A percentile compares a stretch with the other conserved stretches of the same genome.
These are phyloP conservation scores for Nephrotoma guestfalica DNA, from an alignment of 2,888 invertebrate genomes.

Conservation along the genomic window DNA sequence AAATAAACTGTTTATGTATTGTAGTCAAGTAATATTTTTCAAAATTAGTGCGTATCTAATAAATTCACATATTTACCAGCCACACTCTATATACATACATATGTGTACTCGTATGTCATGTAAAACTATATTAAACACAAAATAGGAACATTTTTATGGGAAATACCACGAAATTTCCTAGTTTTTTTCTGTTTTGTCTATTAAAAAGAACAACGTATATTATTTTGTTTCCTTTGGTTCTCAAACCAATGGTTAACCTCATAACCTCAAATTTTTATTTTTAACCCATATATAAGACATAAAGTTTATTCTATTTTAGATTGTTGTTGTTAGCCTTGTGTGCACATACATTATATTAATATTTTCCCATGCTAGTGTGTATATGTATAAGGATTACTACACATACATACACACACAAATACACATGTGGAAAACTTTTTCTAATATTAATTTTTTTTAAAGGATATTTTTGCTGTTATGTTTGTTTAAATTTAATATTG, in stretches of 20 bases:
- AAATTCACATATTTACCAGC: neutral
- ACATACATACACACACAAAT: neutral
- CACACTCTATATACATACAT: neutral
- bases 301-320: neutral
- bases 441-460: neutral
- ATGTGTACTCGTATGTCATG: neutral
- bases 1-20: neutral
- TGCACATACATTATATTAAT: neutral
- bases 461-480: neutral
- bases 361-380: neutral
- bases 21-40: neutral
- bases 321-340: neutral
- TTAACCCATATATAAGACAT: neutral
- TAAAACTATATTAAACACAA: neutral
- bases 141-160: neutral
- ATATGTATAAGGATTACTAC: neutral
- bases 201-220: neutral
- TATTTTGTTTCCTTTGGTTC: neutral
- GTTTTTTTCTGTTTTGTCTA: neutral
- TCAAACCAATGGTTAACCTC: neutral
- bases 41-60: neutral
- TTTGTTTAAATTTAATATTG: neutral
- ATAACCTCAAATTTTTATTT: neutral
- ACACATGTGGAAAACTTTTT: neutral
- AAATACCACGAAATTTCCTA: neutral